These are phyloP conservation scores for Slavum lentiscoides DNA, from an alignment of 2,888 invertebrate genomes.

Conservation along the genomic window DNA sequence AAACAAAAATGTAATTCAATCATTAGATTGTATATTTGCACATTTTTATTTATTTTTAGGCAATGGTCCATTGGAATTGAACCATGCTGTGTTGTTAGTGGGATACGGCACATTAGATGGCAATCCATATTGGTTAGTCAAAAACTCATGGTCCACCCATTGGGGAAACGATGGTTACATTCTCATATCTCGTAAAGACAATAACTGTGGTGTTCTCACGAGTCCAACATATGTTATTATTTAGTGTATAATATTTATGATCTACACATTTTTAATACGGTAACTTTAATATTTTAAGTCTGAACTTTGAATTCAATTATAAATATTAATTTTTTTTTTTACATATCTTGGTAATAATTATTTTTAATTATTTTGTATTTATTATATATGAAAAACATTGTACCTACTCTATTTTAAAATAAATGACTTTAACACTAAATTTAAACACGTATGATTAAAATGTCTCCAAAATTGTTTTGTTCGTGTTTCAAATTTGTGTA, in stretches of 20 bases:
- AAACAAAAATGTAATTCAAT: too few species aligned
- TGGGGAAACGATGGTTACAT: constrained; percentile 98
- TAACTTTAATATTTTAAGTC: constrained; percentile 12
- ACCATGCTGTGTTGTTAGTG: constrained; percentile 92
- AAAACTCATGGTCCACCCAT: constrained; percentile 96
- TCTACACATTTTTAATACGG: background rate
- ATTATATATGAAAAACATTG: too few species aligned
- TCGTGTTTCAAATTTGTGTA: too few species aligned
- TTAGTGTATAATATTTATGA: constrained; percentile 54
- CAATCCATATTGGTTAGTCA: constrained; percentile 87
- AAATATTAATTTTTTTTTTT: background rate
- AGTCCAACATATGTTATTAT: constrained; percentile 82
- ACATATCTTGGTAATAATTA: too few species aligned
- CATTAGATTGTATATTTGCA: background rate
- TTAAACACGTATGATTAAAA: too few species aligned
- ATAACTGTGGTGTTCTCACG: constrained; percentile 91
- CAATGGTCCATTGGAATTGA: constrained; percentile 76
- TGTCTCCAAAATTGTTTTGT: too few species aligned
- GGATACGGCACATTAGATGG: constrained; percentile 85
- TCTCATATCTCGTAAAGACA: constrained; percentile 83
- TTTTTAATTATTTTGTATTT: too few species aligned
- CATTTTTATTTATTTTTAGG: constrained; percentile 63
- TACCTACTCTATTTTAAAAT: too few species aligned
- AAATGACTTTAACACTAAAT: too few species aligned
- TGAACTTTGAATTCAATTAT: background rate